Percentiles rank a stretch among this genome's conserved stretches.
Conservation (phyloP, 1,140 invertebrate species). For the Ephestia elutella region DNA sequence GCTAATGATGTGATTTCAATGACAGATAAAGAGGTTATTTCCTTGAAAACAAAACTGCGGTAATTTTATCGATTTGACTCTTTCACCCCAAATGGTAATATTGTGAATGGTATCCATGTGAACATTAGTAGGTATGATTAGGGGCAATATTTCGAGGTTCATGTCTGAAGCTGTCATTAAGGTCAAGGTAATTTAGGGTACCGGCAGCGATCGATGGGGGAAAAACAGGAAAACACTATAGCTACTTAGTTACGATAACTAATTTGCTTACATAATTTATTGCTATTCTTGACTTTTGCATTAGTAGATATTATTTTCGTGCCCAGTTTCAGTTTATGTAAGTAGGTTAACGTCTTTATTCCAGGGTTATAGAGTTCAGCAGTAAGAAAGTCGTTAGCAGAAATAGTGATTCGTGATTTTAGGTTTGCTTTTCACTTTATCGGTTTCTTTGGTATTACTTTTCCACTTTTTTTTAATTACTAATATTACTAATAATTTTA, state of each 20-base stretch:
- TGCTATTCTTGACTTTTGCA: not conserved
- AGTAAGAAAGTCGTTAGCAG: too few species aligned
- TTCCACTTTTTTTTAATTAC: too few species aligned
- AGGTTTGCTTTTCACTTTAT: too few species aligned
- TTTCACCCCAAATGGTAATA: constrained; percentile 55
- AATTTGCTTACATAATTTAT: constrained; percentile 4
- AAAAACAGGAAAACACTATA: not conserved
- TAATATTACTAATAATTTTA: too few species aligned
- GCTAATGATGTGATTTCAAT: not conserved
- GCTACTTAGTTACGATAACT: not conserved
- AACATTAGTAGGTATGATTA: constrained; percentile 11
- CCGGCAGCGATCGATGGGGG: not conserved
- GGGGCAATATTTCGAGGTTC: constrained; percentile 18
- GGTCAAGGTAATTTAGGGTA: constrained; percentile 16
- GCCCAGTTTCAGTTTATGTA: not conserved
- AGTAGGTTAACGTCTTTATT: not conserved
- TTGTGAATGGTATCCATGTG: constrained; percentile 48
- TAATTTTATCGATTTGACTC: constrained; percentile 75
- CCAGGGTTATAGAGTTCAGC: too few species aligned
- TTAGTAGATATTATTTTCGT: not conserved
- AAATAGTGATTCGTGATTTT: too few species aligned
- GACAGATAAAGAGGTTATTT: constrained; percentile 19
- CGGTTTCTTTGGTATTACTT: too few species aligned
- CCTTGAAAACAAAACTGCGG: constrained; percentile 71
- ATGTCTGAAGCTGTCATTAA: constrained; percentile 5